Base-by-base conservation (phyloP, 2,888 invertebrate species). In the Protophormia terraenovae region DNA sequence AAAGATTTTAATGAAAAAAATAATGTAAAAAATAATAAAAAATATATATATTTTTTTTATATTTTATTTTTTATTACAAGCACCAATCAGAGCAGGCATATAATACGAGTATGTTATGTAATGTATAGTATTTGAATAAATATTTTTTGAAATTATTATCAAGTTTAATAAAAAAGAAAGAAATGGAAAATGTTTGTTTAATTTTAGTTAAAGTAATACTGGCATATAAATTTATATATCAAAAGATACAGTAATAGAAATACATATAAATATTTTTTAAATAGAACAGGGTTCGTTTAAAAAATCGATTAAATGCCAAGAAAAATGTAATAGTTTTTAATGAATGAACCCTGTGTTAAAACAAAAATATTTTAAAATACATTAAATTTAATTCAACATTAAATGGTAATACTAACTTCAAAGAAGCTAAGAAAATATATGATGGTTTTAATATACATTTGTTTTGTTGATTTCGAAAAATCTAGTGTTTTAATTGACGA, bases 61-160 rank as follows among this genome's bases (percentile, higher is more conserved):
- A 6, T 32, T 32, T 32, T 32, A 6, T 41, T 12, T 8, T 45
- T 83, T n/a, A 24, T 41, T 89, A 89, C 91, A 91, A 91, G 90
- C 92, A 92, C 89, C 91, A 92, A 91, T 91, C 89, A 89, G 73
- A 78, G 90, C 91, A 91, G 91, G 92, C 91, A 92, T n/a, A n/a
- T 88, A 89, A 66, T 72, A 72, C 45, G 64, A 72, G 47, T 58
- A 81, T 79, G 67, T 69, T 67, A 71, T 64, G 24, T 81, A 69
- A 62, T 64, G 60, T 50, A 67, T 19, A 67, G 47, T 75, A 58
- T 38, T 64, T 77, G 73, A 64, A 50, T 58, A 29, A 58, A 50
- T 53, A 62, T 80, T 66, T 50, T 72, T 75, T 67, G 5, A 60
- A 38, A 86, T 60, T 78, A 84, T 83, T 86, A 76, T 87, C 86